Evolutionary conservation across 2,113 vertebrate species (phyloP).

Genomic region (Forbesichthys agassizii): DNA sequence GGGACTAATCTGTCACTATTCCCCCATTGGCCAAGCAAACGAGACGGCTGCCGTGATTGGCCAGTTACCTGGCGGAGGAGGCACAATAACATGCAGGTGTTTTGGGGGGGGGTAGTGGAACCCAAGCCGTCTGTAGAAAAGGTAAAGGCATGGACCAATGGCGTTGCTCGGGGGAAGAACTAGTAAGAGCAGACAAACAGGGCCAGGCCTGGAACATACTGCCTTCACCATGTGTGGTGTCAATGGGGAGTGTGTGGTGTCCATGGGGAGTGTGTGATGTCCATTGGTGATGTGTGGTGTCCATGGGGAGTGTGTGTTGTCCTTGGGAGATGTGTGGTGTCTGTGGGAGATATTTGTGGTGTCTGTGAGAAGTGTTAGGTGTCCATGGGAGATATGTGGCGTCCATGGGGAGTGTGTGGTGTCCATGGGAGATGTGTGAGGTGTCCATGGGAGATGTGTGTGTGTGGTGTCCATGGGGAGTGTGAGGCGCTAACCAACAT

Average conservation of each 20-base stretch:
- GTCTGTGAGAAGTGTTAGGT: too few relatives aligned
- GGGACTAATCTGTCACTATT: constrained; percentile 37
- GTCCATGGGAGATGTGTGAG: too few relatives aligned
- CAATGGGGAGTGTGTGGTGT: neutral
- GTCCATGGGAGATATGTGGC: too few relatives aligned
- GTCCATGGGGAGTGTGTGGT: too few relatives aligned
- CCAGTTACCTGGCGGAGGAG: neutral
- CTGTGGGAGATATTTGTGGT: neutral
- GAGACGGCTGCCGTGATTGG: neutral
- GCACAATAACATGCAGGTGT: neutral
- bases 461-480: neutral
- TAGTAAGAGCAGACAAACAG: constrained; percentile 7
- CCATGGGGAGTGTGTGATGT: neutral
- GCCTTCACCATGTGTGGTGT: neutral
- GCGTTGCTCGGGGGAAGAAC: constrained; percentile 9
- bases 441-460: neutral
- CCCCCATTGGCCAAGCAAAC: constrained; percentile 3
- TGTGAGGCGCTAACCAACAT: too few relatives aligned
- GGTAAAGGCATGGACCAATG: neutral
- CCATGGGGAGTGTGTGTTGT: neutral
- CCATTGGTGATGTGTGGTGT: neutral
- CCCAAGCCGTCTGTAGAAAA: constrained; percentile 2
- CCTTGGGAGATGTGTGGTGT: neutral
- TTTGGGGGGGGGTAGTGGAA: neutral
- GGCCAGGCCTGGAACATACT: neutral